Base-by-base conservation (phyloP, 2,113 vertebrate genomes). In the Petromus typicus region DNA sequence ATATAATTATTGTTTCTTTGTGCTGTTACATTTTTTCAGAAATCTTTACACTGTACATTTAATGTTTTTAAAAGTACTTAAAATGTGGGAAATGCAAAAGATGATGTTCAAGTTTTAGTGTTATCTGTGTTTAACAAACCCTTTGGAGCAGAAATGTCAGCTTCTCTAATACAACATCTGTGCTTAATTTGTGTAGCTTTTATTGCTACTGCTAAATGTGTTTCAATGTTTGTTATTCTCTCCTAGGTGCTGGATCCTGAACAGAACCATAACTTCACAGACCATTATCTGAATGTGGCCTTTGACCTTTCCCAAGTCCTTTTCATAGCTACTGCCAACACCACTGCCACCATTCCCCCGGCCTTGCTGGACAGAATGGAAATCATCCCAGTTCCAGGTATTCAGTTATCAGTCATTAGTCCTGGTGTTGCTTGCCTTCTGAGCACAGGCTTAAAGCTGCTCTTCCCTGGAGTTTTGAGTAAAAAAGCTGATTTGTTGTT, bases 271-370 rank as follows among this genome's bases (percentile, higher is more conserved):
- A 99, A 99, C 98, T 99, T 99, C 98, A 99, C 99, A 0, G 99
- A 99, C 94, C 99, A 99, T 97, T 99, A 99, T 97, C 98, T 99
- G 34, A 99, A 99, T 1, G 99, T 99, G 88, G 98, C 99, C 92
- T 99, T 99, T 95, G 99, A 99, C 98, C 99, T 99, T 95, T 99
- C 99, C 54, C 99, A 99, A 98, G 99, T 99, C 69, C 99, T 99
- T 75, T 99, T 99, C 84, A 99, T 99, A 59, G 99, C 99, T 69
- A 99, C 99, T 0, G 99, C 99, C 75, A 99, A 99, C 96, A 99
- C 98, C 7, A 99, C 99, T 1, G 99, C 99, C 0, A 99, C 99
- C 27, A 99, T 99, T 75, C 99, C 99, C 18, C 98, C 99, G 0
- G 99, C 99, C 30, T 98, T 99, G 89, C 96, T 99, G 98, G 99